A percentile compares a stretch with the other conserved stretches of the same genome.
phyloP scores from a whole-genome alignment of 2,888 invertebrate species.

The Phytoseiulus persimilis region DNA sequence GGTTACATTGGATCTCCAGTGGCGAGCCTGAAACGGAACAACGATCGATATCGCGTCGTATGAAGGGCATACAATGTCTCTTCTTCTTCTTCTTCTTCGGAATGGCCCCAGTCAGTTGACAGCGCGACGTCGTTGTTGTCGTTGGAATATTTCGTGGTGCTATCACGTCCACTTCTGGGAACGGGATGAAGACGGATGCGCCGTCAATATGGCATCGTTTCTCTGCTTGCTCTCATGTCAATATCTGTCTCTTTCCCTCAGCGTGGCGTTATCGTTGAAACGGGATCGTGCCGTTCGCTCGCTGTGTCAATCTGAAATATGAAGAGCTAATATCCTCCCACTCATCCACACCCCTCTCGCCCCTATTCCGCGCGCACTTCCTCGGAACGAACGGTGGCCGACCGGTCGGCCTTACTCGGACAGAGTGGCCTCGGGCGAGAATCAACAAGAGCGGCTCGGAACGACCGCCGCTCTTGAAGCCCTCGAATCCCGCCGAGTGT shows the following conservation, averaged over 20 bases:
- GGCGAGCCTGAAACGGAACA: no score
- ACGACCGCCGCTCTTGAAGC: not conserved
- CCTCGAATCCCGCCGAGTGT: not conserved
- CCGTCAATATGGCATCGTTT: not conserved
- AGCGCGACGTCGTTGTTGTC: not conserved
- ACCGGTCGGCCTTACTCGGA: not conserved
- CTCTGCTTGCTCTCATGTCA: not conserved
- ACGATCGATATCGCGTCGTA: no score
- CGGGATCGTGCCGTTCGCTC: not conserved
- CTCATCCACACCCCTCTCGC: not conserved
- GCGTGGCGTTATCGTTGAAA: not conserved
- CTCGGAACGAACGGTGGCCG: not conserved
- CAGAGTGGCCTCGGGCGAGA: not conserved
- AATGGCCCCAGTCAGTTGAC: not conserved
- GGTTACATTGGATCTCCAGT: no score
- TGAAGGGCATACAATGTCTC: not conserved
- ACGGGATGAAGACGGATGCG: not conserved
- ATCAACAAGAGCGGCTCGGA: not conserved
- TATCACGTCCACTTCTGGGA: not conserved
- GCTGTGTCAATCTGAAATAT: conserved; percentile 5
- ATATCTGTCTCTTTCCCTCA: not conserved
- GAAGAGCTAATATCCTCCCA: not conserved
- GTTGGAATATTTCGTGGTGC: not conserved
- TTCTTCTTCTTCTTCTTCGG: not conserved
- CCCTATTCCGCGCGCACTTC: not conserved